Evolutionary conservation across 1,140 invertebrate species (phyloP).

Genomic region (Cydia strobilella): DNA sequence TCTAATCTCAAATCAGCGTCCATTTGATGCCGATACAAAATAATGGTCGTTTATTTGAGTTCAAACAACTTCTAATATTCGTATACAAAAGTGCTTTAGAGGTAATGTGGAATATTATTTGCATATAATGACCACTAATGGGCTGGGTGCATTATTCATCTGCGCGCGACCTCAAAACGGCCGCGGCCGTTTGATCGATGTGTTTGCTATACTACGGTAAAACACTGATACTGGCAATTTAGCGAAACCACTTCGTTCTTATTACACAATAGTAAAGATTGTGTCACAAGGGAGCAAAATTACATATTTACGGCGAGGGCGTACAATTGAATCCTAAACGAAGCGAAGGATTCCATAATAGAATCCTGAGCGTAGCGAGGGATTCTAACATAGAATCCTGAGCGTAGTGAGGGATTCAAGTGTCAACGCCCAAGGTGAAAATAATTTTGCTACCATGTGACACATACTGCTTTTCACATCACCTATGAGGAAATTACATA

Average conservation of each 20-base stretch:
- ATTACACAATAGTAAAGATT: too few relatives aligned
- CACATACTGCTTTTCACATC: too few relatives aligned
- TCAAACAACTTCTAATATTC: slow-evolving; percentile 23
- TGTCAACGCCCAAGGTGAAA: too few relatives aligned
- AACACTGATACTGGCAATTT: slow-evolving; percentile 34
- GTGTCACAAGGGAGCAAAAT: too few relatives aligned
- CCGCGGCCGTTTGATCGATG: slow-evolving; percentile 62
- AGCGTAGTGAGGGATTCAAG: too few relatives aligned
- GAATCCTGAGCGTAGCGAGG: too few relatives aligned
- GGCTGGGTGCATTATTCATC: slow-evolving; percentile 66
- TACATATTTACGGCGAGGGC: too few relatives aligned
- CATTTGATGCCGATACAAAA: slow-evolving; percentile 34
- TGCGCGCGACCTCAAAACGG: slow-evolving; percentile 68
- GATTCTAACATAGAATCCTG: too few relatives aligned
- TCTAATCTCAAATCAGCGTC: slow-evolving; percentile 7
- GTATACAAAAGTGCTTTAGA: slow-evolving; percentile 32
- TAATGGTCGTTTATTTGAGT: slow-evolving; percentile 17
- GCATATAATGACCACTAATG: slow-evolving; percentile 78
- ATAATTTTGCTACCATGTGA: too few relatives aligned
- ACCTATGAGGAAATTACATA: too few relatives aligned
- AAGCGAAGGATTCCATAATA: too few relatives aligned
- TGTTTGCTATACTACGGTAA: slow-evolving; percentile 39
- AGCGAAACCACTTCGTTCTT: not conserved
- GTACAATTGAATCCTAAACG: too few relatives aligned
- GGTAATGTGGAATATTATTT: slow-evolving; percentile 76